Evolutionary conservation across 1,140 invertebrate genomes (phyloP), one percentile per base, ranked within the genome.

Genomic region (Bombus huntii): DNA sequence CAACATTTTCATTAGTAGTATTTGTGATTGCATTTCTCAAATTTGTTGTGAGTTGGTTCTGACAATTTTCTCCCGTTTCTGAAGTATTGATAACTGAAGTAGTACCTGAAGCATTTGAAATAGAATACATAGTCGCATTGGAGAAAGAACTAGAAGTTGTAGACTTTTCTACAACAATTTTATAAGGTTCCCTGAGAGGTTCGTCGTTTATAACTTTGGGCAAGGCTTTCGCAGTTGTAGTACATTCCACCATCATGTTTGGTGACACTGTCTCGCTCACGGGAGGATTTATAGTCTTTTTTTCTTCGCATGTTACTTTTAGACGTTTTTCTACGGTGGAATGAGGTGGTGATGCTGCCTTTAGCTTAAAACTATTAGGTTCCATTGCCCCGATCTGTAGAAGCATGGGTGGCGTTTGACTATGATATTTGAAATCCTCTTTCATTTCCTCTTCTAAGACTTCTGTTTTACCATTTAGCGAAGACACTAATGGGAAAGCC

Each of bases 401-500:
- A n/a, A 97, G 90, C 92, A 96, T 96, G 34, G 96, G 96, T 34
- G 96, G 95, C 65, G 96, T 96, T 77, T 96, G 96, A 80, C 95
- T 95, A 78, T 95, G 95, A 57, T 95, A 94, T 53, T 94, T 95
- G 71, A 95, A 95, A 80, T 96, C 96, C 53, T 95, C 94, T 79
- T 96, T 96, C 91, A 95, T 95, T 77, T 96, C 96, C 74, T 96
- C 96, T 39, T 96, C 96, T 4, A 96, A 90, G 3, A 96, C 96
- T 87, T 96, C 96, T 3, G 96, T 95, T 79, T 96, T 96, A 18
- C 96, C 96, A 70, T 95, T 96, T 10, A 96, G 79, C 15, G 96
- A 96, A 4, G 96, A 97, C 2, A 97, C 97, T 25, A 97, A 93
- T 3, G 97, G 97, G 90, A 98, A 98, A 15, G 97, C 97, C 93